Conservation (phyloP, 2,113 vertebrate genomes). For the Ariopsis seemanni region DNA sequence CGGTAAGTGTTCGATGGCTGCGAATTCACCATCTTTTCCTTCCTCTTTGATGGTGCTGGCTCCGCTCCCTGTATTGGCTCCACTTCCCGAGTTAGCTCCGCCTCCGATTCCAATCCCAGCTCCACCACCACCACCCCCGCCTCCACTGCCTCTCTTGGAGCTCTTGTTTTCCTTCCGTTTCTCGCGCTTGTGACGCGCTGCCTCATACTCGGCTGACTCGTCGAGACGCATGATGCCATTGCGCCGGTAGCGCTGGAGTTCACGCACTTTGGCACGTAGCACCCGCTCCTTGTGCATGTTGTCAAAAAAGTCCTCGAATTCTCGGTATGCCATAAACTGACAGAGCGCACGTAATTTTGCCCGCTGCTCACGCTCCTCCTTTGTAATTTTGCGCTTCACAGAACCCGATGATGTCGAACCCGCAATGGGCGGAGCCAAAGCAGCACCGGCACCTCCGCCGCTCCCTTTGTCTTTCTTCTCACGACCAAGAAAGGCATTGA, state of each 20-base stretch:
- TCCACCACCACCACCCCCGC: constrained; percentile 41
- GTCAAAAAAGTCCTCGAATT: constrained; percentile 95
- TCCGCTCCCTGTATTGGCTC: constrained; percentile 60
- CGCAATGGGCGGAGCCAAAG: constrained; percentile 21
- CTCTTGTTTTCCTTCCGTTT: constrained; percentile 92
- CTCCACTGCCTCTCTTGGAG: constrained; percentile 75
- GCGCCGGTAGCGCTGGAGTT: constrained; percentile 92
- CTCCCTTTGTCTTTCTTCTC: constrained; percentile 89
- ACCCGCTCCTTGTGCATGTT: constrained; percentile 93
- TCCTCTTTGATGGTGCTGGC: constrained; percentile 80
- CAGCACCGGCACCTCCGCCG: constrained; percentile 57
- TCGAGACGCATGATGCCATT: constrained; percentile 93
- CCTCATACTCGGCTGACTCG: constrained; percentile 91
- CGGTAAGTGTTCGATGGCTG: constrained; percentile 89
- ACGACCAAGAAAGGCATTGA: constrained; percentile 87
- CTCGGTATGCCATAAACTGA: constrained; percentile 94
- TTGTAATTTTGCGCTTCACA: constrained; percentile 84
- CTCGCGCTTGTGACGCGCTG: constrained; percentile 91
- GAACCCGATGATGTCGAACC: constrained; percentile 55
- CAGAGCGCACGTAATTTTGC: constrained; percentile 85
- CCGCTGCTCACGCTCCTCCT: constrained; percentile 93
- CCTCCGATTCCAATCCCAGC: constrained; percentile 63
- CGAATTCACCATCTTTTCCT: constrained; percentile 86
- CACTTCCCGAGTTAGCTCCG: constrained; percentile 57
- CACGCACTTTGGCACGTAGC: constrained; percentile 89